phyloP scores from a whole-genome alignment of 1,140 invertebrate genomes.

The Ganaspis sp. region DNA sequence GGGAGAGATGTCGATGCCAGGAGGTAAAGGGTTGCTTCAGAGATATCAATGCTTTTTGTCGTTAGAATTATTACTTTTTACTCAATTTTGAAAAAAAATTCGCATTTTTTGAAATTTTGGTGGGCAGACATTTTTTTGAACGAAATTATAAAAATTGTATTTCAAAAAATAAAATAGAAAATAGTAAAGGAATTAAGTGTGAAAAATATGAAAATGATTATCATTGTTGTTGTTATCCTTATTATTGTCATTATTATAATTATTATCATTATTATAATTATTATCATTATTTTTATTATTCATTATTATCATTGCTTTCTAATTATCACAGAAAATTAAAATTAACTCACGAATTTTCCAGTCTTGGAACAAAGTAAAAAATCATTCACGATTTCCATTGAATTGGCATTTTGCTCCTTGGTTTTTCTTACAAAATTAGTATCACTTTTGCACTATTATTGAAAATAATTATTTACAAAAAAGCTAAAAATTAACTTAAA shows the following conservation, averaged over 20 bases:
- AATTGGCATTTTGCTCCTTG: background rate
- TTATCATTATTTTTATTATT: too few relatives aligned
- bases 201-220: too few relatives aligned
- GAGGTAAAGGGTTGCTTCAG: background rate
- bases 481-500: background rate
- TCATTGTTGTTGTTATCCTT: too few relatives aligned
- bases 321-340: too few relatives aligned
- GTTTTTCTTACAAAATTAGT: background rate
- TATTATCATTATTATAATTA: too few relatives aligned
- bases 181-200: too few relatives aligned
- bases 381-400: background rate
- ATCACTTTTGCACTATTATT: background rate
- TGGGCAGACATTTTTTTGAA: too few relatives aligned
- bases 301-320: too few relatives aligned
- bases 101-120: too few relatives aligned
- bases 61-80: background rate
- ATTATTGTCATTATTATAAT: too few relatives aligned
- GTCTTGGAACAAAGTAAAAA: background rate
- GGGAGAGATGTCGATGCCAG: conserved; percentile 2
- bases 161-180: too few relatives aligned
- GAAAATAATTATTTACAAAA: background rate
- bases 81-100: background rate
- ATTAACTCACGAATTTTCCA: background rate
- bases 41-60: conserved; percentile 14
- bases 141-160: too few relatives aligned